These are phyloP conservation scores for Rhodeus uyekii DNA, from an alignment of 2,797 vertebrate species.

Conservation along the genomic window DNA sequence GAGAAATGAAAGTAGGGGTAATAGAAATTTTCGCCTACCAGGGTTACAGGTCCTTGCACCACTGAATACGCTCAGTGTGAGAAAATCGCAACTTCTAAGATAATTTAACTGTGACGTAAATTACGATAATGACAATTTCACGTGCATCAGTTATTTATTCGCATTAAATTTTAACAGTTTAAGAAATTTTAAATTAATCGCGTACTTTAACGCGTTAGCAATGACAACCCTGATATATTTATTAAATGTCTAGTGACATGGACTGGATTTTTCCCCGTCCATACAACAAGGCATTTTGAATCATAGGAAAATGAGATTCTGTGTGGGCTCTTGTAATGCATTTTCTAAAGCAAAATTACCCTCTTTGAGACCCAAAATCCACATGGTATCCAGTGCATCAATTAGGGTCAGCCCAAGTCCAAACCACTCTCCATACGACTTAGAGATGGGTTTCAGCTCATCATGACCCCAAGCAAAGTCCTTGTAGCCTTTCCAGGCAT, in stretches of 20 bases:
- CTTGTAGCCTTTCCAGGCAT: slow-evolving; percentile 91
- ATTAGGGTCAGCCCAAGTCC: slow-evolving; percentile 92
- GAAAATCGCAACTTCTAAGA: no score
- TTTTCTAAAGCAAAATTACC: slow-evolving; percentile 70
- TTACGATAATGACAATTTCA: no score
- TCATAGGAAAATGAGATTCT: not conserved
- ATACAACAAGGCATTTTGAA: not conserved
- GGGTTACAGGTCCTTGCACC: no score
- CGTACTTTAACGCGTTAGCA: no score
- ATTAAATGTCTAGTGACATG: not conserved
- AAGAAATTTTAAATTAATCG: no score
- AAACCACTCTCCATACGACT: slow-evolving; percentile 91
- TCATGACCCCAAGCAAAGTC: slow-evolving; percentile 93
- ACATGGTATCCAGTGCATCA: slow-evolving; percentile 94
- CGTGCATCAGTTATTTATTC: no score
- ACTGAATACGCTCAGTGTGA: no score
- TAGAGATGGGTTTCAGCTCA: slow-evolving; percentile 90
- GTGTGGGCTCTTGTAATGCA: not conserved
- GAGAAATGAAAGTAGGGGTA: no score
- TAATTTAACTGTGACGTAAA: no score
- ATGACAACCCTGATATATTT: no score
- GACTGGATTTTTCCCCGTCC: not conserved
- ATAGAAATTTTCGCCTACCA: no score
- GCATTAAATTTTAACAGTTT: no score
- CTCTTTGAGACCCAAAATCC: slow-evolving; percentile 89